Evolutionary conservation across 2,797 vertebrate genomes (phyloP), one percentile per base, ranked within the genome.

Genomic region (Enteromius viviparus): DNA sequence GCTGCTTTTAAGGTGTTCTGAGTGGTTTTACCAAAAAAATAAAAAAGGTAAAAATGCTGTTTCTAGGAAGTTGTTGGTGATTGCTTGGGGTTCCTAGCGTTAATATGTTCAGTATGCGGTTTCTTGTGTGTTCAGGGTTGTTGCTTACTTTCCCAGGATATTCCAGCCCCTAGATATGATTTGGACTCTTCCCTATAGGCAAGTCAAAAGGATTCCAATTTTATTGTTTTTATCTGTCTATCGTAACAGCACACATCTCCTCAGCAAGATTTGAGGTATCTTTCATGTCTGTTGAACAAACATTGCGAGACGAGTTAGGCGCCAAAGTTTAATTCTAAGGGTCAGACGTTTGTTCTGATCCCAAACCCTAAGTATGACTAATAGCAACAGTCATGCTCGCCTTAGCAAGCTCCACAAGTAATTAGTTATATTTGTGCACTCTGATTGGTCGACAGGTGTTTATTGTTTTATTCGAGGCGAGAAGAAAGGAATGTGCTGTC

Each of bases 401-500:
- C 12, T 37, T 80, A 23, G 47, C 49, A 70, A 60, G 21, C 40
- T 34, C 7, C 29, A 82, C 32, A 26, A 14, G 42, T 37, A 65
- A 42, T 45, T 23, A 60, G 29, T 64, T 58, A 19, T 15, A 26
- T 37, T 9, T 51, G 34, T 40, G 26, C 19, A 15, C 10, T 70
- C 66, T 82, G 75, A 85, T 74, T 79, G 84, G 84, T 37, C 62
- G 26, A 37, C 37, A 78, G 49, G 69, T 68, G 68, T 58, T 58
- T 78, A 58, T 60, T 71, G 77, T 76, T 53, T 78, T 69, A 77
- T 77, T 37, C 65, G n/a, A 60, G 40, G 65, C 7, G 51, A 49
- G 40, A 76, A 65, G 64, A 76, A 78, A 80, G 77, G 81, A 86
- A 86, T 79, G 80, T 79, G 69, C 80, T 23, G 62, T 53, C 65